Base-by-base conservation (phyloP, 2,888 invertebrate species). In the Sinhomidia bicolor region DNA sequence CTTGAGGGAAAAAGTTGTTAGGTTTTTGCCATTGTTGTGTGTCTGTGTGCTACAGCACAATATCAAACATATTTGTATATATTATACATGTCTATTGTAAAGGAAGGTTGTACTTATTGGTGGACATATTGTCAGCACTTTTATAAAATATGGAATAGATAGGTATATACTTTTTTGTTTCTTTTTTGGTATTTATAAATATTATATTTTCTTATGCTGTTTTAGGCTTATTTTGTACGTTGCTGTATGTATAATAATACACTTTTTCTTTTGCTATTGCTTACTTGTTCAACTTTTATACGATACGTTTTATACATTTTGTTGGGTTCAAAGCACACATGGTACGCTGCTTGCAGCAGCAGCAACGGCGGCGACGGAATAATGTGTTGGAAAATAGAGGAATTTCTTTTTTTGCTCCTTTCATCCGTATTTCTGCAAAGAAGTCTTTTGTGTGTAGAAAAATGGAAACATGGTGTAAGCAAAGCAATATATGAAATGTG, bases 1-100 rank as follows among this genome's bases (percentile, higher is more conserved):
- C 89, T 89, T 89, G 85, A 81, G 88, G 78, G 84, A 85, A 65
- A n/a, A 85, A 81, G 57, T 82, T 82, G 87, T 81, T 76, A 88
- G 65, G 12, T 26, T 51, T 54, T 17, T 23, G 41, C 54, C 54
- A 23, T 29, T 54, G 41, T 32, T 65, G 65, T 65, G 14, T 65
- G n/a, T 57, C 17, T 47, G 47, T 47, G 2, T 12, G 9, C 41
- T 41, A 41, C 41, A 17, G 51, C 14, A n/a, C 26, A 26, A 57
- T 81, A 32, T 2, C 36, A 12, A 17, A n/a, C 20, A 17, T 81
- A 32, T 20, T 2, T 62, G n/a, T 80, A 41, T 20, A n/a, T n/a
- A n/a, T n/a, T 79, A 20, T 36, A 20, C 79, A 10, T 51, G 20
- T 7, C 57, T 57, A 57, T 20, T 6, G 51, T n/a, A 51, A n/a